These are phyloP conservation scores for Gorsachius goisagi DNA, from an alignment of 2,113 vertebrate species.

Conservation along the genomic window DNA sequence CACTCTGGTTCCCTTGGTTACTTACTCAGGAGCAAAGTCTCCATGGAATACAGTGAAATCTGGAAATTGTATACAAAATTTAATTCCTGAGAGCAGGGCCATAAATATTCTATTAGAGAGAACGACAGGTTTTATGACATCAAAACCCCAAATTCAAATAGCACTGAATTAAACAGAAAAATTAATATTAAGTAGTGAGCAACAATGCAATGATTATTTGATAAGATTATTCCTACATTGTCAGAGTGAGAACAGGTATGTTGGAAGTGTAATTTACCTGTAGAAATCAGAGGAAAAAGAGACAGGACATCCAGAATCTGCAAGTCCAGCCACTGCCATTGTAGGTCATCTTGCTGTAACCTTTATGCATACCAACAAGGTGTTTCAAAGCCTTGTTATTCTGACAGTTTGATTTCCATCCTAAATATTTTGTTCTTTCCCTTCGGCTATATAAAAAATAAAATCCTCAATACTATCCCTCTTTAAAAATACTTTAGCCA, in stretches of 20 bases:
- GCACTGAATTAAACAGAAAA: neutral
- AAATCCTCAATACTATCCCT: neutral
- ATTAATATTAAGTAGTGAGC: neutral
- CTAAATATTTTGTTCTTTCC: neutral
- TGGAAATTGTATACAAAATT: neutral
- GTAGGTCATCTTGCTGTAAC: neutral
- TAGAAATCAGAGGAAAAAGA: neutral
- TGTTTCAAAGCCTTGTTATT: neutral
- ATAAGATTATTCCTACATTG: neutral
- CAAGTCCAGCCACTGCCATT: neutral
- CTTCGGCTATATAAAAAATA: neutral
- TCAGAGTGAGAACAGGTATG: neutral
- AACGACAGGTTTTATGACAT: neutral
- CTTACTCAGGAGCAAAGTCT: neutral
- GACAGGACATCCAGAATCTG: neutral
- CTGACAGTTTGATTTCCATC: neutral
- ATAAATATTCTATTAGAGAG: neutral
- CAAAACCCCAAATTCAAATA: neutral
- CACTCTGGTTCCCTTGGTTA: constrained; percentile 24
- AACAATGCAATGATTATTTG: neutral
- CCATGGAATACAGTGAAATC: neutral
- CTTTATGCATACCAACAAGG: neutral
- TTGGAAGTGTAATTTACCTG: neutral
- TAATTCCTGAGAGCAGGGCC: neutral
- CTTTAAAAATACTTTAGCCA: neutral